Percentiles rank a stretch among this genome's conserved stretches.
These are phyloP conservation scores for Zelostemma sp. DNA, from an alignment of 1,140 invertebrate genomes.

Conservation along the genomic window DNA sequence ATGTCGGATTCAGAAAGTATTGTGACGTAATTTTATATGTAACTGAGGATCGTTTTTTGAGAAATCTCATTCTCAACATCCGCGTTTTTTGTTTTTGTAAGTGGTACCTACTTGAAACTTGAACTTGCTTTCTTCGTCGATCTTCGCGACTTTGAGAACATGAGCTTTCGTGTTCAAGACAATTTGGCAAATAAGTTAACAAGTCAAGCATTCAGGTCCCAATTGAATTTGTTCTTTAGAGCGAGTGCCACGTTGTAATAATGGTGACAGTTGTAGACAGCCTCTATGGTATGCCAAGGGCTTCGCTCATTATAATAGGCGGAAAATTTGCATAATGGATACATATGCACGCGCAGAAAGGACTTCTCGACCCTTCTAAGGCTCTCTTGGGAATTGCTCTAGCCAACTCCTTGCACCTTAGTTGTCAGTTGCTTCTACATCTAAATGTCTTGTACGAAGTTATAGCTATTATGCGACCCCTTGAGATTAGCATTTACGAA, in stretches of 20 bases:
- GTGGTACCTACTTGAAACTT: too few relatives aligned
- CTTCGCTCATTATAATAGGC: slow-evolving; percentile 68
- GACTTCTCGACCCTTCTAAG: slow-evolving; percentile 41
- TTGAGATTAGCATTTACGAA: slow-evolving; percentile 28
- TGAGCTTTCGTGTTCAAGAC: slow-evolving; percentile 27
- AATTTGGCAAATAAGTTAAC: slow-evolving; percentile 44
- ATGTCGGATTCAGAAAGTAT: slow-evolving; percentile 37
- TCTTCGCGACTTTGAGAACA: background rate
- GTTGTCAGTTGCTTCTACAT: slow-evolving; percentile 65
- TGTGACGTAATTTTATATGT: too few relatives aligned
- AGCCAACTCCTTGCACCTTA: slow-evolving; percentile 51
- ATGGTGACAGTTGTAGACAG: slow-evolving; percentile 62
- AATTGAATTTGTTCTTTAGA: slow-evolving; percentile 65
- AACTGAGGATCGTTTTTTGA: too few relatives aligned
- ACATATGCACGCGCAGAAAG: slow-evolving; percentile 65
- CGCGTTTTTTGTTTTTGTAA: too few relatives aligned
- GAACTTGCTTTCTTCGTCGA: too few relatives aligned
- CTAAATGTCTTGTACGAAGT: slow-evolving; percentile 59
- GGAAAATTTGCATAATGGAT: slow-evolving; percentile 69
- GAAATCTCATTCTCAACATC: too few relatives aligned
- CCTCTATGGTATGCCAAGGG: slow-evolving; percentile 55
- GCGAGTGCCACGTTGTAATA: slow-evolving; percentile 58
- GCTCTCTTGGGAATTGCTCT: slow-evolving; percentile 30
- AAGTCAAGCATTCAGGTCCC: slow-evolving; percentile 57
- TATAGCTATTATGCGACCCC: slow-evolving; percentile 60